Evolutionary conservation across 2,797 vertebrate genomes (phyloP), one percentile per base, ranked within the genome.

Genomic region (Varecia variegata): DNA sequence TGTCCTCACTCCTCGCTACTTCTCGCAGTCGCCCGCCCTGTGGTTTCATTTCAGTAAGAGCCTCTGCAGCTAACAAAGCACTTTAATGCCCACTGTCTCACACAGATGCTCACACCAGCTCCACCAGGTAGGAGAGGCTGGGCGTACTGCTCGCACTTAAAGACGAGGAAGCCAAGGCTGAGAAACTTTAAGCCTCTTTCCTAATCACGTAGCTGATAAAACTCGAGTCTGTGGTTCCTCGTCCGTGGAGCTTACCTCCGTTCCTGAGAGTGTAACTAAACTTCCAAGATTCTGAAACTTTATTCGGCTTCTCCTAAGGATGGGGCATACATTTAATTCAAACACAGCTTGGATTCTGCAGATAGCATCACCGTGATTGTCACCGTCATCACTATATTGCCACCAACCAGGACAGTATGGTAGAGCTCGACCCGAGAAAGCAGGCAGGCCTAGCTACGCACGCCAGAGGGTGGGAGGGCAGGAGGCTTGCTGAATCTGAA

Each of bases 21-120:
- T 93, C 96, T 95, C 79, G 32, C 25, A 20, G 10, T 95, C 84
- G 90, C 92, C 97, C 89, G 47, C 88, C 83, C 6, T 71, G 60
- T 13, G 67, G 80, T 58, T 93, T 79, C 80, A 58, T 27, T 43
- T 45, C 27, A 18, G 43, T 21, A 23, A 74, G 52, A 35, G n/a
- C 43, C 70, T 40, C 0, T 1, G 20, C 20, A 32, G 50, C 35
- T 65, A 43, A 50, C n/a, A 0, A 20, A 38, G 30, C 58, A 68
- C 32, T 0, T 40, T 10, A 81, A 40, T 1, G 23, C 2, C 74
- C 13, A 14, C 8, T 40, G 43, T 20, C 45, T 38, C 58, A 6
- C n/a, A 47, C 13, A n/a, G 65, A 60, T 0, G 3, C 25, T 50
- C 80, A 67, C 14, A 23, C 30, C 50, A 6, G n/a, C 35, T 14